phyloP scores from a whole-genome alignment of 2,888 invertebrate genomes.

The Drosophila macrothrix region DNA sequence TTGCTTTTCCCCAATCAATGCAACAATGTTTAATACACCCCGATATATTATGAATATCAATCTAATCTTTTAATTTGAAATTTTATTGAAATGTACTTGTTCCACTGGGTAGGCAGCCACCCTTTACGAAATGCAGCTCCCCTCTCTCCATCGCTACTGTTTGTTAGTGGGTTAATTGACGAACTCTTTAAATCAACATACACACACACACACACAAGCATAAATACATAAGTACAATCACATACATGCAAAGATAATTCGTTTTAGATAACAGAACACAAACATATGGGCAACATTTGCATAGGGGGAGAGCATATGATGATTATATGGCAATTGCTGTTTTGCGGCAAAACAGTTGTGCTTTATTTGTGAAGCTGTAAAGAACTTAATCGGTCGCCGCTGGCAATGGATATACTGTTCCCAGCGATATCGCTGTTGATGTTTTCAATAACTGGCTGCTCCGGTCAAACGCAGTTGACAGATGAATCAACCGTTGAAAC shows the following conservation, averaged over 20 bases:
- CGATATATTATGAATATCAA: neutral
- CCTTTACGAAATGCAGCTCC: neutral
- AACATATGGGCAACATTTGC: slow-evolving; percentile 28
- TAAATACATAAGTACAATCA: neutral
- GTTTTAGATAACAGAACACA: slow-evolving; percentile 27
- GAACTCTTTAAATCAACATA: neutral
- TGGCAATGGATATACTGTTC: slow-evolving; percentile 36
- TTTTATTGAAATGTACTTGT: neutral
- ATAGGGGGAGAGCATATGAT: slow-evolving; percentile 4
- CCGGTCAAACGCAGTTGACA: slow-evolving; percentile 11
- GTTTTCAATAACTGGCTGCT: neutral
- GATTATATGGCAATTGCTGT: neutral
- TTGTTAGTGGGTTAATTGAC: slow-evolving; percentile 29
- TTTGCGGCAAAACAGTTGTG: slow-evolving; percentile 55
- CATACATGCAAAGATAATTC: slow-evolving; percentile 7
- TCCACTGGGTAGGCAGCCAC: neutral
- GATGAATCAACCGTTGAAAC: slow-evolving; percentile 4
- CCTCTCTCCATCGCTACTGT: neutral
- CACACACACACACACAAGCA: neutral
- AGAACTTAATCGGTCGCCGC: slow-evolving; percentile 25
- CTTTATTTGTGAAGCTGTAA: slow-evolving; percentile 56
- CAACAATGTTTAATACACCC: too few relatives aligned
- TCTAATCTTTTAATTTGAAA: neutral
- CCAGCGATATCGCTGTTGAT: slow-evolving; percentile 24
- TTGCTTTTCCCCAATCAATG: neutral